Conservation (phyloP, 2,113 vertebrate genomes). For the Takifugu bimaculatus region DNA sequence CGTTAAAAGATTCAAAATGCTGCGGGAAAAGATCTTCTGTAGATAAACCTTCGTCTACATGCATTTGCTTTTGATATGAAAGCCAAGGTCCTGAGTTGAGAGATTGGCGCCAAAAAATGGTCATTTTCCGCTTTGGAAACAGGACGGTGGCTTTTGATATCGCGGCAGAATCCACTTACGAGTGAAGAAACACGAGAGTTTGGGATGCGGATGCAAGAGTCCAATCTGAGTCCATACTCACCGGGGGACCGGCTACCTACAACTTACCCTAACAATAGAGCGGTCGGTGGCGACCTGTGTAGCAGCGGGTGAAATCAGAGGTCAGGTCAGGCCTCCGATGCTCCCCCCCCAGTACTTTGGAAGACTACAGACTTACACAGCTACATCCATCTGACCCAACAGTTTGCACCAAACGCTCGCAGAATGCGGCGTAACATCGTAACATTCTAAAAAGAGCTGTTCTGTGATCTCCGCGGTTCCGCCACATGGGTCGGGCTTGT, state of each 20-base stretch:
- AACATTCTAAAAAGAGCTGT: too few relatives aligned
- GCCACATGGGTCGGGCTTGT: too few relatives aligned
- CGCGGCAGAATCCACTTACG: constrained; percentile 54
- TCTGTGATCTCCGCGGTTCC: too few relatives aligned
- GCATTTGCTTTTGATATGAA: constrained; percentile 70
- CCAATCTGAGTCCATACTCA: constrained; percentile 61
- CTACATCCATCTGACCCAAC: constrained; percentile 20
- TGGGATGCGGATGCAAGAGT: constrained; percentile 58
- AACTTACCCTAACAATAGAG: constrained; percentile 79
- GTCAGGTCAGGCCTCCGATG: constrained; percentile 45
- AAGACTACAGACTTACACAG: constrained; percentile 26
- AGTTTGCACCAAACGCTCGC: constrained; percentile 1
- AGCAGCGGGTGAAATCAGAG: constrained; percentile 69
- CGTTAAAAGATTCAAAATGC: background rate
- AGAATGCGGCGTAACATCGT: background rate
- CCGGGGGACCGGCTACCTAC: constrained; percentile 63
- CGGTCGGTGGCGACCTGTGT: constrained; percentile 75
- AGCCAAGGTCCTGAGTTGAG: constrained; percentile 62
- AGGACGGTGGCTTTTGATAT: constrained; percentile 74
- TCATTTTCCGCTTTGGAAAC: constrained; percentile 8
- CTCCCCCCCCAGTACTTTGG: constrained; percentile 29
- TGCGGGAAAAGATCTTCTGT: constrained; percentile 65
- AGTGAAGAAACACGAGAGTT: constrained; percentile 62
- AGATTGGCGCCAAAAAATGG: background rate
- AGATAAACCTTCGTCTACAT: constrained; percentile 65